Conservation (phyloP, 2,113 vertebrate genomes). For the Petrocephalus microphthalmus region DNA sequence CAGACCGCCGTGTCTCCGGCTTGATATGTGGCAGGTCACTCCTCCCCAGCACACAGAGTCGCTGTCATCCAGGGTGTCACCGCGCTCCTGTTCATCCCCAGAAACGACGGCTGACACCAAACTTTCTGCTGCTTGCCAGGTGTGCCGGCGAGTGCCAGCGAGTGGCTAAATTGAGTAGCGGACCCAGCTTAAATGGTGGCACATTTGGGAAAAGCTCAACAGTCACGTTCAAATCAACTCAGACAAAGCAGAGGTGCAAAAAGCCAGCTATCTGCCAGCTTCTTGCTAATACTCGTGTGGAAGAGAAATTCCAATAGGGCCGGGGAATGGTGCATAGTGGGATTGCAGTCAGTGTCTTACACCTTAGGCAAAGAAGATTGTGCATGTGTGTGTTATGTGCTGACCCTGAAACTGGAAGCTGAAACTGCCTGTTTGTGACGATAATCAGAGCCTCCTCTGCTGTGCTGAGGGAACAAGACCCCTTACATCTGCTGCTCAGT, state of each 20-base stretch:
- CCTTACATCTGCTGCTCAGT: no score
- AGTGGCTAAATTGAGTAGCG: background rate
- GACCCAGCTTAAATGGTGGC: background rate
- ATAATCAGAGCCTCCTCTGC: no score
- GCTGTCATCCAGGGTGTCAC: background rate
- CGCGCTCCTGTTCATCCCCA: background rate
- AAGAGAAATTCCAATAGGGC: no score
- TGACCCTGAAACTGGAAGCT: no score
- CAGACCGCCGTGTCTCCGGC: background rate
- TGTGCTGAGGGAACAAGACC: no score
- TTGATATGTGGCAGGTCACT: background rate
- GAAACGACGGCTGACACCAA: background rate
- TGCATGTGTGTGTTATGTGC: no score
- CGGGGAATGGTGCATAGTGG: no score
- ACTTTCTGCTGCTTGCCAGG: background rate
- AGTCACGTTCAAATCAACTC: background rate
- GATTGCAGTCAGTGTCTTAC: no score
- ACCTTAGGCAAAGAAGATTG: no score
- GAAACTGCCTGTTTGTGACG: no score
- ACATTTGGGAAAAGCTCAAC: background rate
- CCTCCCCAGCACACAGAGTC: background rate
- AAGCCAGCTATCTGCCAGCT: background rate
- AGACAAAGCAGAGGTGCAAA: background rate
- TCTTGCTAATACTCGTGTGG: background rate
- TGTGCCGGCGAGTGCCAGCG: background rate